Base-by-base conservation (phyloP, 2,888 invertebrate genomes). In the Melieria picta region DNA sequence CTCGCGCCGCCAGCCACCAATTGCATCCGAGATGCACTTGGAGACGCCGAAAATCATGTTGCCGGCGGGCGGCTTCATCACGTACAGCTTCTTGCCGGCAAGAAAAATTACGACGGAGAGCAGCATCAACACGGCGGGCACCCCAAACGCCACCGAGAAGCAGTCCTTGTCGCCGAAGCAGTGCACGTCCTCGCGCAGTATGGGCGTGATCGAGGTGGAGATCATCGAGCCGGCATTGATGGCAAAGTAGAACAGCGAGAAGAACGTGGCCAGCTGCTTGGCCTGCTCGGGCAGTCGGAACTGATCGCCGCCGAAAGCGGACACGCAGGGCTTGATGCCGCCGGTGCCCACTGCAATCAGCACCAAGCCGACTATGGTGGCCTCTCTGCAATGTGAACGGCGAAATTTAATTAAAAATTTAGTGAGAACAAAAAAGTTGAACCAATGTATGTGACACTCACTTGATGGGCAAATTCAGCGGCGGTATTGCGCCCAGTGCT, bases 221-320 rank as follows among this genome's bases (percentile, higher is more conserved):
- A 98, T 89, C 67, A 96, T 90, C 77, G 96, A 95, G 7, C 98
- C 98, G 0, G 92, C 91, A 85, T 98, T 98, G 82, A 98, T 98
- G 61, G 96, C 89, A 83, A 98, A 96, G 88, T 98, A 98, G 86
- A 98, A 98, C 1, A 97, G 88, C 0, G 97, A 97, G 88, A 98
- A 98, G 88, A 96, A 98, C 73, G 91, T 91, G 13, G 92, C 91
- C 73, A 97, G 88, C 82, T 94, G 92, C 78, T 88, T 88, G 79
- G 91, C 92, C 87, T 97, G 95, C 76, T 94, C 92, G 0, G 94
- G 94, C 63, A 94, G 79, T 63, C 91, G 89, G 86, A 97, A 97
- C 87, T 97, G 98, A 85, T 98, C 98, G 0, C 97, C 98, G 1
- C 98, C 98, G 85, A 98, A 98, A 0, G 98, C 95, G 0, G 96